Evolutionary conservation across 2,113 vertebrate genomes (phyloP).

Genomic region (Rhinichthys klamathensis): DNA sequence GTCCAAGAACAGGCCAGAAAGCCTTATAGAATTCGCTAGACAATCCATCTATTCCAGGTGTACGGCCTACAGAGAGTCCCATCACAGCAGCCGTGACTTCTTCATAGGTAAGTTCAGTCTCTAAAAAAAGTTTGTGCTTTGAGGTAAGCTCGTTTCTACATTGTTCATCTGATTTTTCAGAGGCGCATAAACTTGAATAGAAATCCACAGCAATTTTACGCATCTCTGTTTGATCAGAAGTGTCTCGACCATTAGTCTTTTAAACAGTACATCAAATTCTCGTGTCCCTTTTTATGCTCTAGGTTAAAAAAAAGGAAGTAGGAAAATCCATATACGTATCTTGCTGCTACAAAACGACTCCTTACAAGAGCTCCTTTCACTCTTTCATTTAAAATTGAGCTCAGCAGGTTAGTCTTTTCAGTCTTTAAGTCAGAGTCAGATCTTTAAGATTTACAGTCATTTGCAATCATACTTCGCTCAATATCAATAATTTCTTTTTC

Average conservation of each 20-base stretch:
- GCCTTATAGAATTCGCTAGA: background rate
- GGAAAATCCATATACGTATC: background rate
- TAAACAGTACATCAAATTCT: too few species aligned
- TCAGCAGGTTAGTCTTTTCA: background rate
- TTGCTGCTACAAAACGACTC: background rate
- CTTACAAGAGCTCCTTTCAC: background rate
- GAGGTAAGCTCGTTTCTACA: background rate
- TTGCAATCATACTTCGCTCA: background rate
- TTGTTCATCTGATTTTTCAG: too few species aligned
- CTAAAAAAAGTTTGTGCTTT: background rate
- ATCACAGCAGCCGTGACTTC: background rate
- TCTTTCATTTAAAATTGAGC: background rate
- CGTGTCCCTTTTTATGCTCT: too few species aligned
- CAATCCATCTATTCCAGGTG: background rate
- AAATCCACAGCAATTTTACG: too few species aligned
- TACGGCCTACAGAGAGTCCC: background rate
- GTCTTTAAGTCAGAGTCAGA: too few species aligned
- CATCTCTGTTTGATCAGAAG: too few species aligned
- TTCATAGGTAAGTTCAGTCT: background rate
- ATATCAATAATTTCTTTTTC: background rate
- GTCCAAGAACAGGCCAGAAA: background rate
- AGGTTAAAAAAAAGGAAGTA: background rate
- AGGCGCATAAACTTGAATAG: too few species aligned
- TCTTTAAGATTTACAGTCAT: background rate
- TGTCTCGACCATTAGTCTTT: too few species aligned